Percentiles rank a stretch among this genome's conserved stretches.
Evolutionary conservation across 2,113 vertebrate genomes (phyloP).

Genomic region (Heliornis fulica): DNA sequence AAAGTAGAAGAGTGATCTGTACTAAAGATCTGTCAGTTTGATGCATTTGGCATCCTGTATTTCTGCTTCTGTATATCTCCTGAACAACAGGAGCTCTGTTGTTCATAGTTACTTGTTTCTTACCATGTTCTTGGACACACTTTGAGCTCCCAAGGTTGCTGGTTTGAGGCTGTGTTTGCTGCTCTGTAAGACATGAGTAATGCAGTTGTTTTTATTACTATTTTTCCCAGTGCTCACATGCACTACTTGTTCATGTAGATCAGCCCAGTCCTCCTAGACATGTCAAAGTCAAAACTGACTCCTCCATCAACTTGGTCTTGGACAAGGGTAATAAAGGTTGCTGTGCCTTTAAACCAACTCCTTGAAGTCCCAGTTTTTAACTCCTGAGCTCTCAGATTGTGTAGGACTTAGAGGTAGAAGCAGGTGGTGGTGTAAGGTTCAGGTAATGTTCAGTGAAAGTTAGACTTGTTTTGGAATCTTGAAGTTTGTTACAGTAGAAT

Average conservation of each 20-base stretch:
- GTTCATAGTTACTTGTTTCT: background rate
- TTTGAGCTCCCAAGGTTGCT: background rate
- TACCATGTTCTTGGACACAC: background rate
- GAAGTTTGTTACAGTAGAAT: background rate
- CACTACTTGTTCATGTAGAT: background rate
- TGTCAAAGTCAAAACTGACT: rapidly evolving
- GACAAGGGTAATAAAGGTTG: background rate
- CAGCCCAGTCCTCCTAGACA: background rate
- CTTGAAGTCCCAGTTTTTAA: background rate
- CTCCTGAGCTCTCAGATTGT: background rate
- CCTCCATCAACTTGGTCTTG: background rate
- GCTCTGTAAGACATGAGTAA: background rate
- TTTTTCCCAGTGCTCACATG: background rate
- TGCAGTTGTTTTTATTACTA: background rate
- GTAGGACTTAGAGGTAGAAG: too few relatives aligned
- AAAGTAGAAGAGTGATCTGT: background rate
- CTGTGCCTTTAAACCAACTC: background rate
- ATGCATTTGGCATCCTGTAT: background rate
- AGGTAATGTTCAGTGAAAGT: background rate
- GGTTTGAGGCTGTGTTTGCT: background rate
- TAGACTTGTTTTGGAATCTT: background rate
- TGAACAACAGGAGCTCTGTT: rapidly evolving
- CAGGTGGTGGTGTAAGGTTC: background rate
- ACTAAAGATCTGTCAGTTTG: rapidly evolving
- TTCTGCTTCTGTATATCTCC: too few relatives aligned